Evolutionary conservation across 2,113 vertebrate genomes (phyloP).

Genomic region (Saimiri boliviensis): DNA sequence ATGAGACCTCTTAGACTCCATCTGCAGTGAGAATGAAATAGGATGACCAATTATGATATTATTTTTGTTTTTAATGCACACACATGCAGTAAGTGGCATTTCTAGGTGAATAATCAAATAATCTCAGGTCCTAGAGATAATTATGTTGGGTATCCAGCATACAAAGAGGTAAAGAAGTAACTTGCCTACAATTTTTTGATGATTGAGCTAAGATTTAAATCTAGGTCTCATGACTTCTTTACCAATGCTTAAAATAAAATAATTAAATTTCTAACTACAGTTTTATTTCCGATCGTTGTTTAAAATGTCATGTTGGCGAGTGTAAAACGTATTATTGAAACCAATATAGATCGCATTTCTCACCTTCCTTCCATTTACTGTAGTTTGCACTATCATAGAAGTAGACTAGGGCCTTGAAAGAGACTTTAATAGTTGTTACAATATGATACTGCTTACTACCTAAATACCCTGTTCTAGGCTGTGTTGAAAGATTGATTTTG

Average conservation of each 20-base stretch:
- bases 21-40: background rate
- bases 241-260: conserved; percentile 32
- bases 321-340: conserved; percentile 44
- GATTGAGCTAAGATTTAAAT: conserved; percentile 19
- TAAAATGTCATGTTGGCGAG: conserved; percentile 12
- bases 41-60: background rate
- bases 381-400: conserved; percentile 29
- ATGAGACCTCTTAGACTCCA: background rate
- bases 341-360: conserved; percentile 1
- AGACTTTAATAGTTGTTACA: conserved; percentile 43
- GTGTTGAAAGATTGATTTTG: conserved; percentile 66
- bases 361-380: conserved; percentile 5
- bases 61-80: background rate
- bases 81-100: conserved; percentile 12
- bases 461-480: conserved; percentile 36
- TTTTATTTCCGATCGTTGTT: conserved; percentile 48
- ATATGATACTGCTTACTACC: background rate
- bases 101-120: conserved; percentile 34
- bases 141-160: background rate
- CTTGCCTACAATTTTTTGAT: background rate
- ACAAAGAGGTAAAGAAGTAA: background rate
- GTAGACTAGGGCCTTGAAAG: background rate
- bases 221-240: background rate
- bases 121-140: conserved; percentile 1
- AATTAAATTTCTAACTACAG: conserved; percentile 19